Percentiles rank a stretch among this genome's conserved stretches.
Conservation (phyloP, 2,797 vertebrate species). For the Peromyscus eremicus region DNA sequence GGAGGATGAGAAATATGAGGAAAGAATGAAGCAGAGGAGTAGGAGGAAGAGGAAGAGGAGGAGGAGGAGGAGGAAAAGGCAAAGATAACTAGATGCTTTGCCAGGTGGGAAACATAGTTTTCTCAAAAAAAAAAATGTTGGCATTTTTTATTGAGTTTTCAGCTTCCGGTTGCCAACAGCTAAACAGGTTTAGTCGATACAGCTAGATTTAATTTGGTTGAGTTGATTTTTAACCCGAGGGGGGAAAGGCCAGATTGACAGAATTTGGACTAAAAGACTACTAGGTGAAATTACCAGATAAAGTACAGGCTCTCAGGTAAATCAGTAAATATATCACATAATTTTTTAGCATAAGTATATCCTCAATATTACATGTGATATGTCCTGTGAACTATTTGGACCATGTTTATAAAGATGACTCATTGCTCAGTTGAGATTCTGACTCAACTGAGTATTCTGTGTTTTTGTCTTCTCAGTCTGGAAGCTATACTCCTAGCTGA, state of each 20-base stretch:
- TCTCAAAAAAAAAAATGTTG: slow-evolving; percentile 19
- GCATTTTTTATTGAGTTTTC: slow-evolving; percentile 23
- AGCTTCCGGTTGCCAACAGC: slow-evolving; percentile 61
- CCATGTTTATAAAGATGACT: background rate
- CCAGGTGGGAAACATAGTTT: slow-evolving; percentile 32
- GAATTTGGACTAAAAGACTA: slow-evolving; percentile 41
- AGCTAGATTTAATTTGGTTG: slow-evolving; percentile 64
- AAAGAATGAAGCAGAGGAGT: background rate
- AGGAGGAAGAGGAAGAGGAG: background rate
- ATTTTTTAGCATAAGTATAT: background rate
- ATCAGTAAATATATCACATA: background rate
- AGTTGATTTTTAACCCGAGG: slow-evolving; percentile 4
- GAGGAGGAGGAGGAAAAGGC: too few relatives aligned
- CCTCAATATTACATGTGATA: background rate
- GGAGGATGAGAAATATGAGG: background rate
- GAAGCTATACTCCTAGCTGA: background rate
- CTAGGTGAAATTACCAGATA: background rate
- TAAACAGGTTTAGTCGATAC: slow-evolving; percentile 24
- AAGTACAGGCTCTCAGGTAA: background rate
- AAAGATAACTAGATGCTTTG: background rate
- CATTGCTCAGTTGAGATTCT: background rate
- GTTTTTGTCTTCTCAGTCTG: background rate
- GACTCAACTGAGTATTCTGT: background rate
- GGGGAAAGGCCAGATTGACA: background rate
- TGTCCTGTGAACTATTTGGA: background rate